phyloP scores from a whole-genome alignment of 2,888 invertebrate species.

The Orthosia gothica region DNA sequence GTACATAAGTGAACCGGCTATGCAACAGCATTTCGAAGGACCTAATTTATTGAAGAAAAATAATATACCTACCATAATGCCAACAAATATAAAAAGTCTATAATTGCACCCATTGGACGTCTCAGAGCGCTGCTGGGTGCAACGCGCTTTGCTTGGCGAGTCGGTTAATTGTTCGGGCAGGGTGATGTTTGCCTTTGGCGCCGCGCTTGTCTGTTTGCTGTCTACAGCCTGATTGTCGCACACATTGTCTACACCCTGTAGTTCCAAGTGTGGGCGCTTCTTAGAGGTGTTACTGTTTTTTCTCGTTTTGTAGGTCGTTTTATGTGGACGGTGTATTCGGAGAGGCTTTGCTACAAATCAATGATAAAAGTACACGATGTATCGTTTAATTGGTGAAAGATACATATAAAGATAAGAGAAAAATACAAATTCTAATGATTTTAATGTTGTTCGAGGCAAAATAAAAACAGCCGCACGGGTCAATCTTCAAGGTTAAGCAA shows the following conservation, averaged over 20 bases:
- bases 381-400: too few relatives aligned
- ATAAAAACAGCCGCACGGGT: too few relatives aligned
- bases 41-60: neutral
- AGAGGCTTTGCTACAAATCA: neutral
- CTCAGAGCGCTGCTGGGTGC: conserved; percentile 46
- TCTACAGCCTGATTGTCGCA: conserved; percentile 76
- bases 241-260: conserved; percentile 71
- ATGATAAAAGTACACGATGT: neutral
- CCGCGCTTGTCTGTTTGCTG: conserved; percentile 80
- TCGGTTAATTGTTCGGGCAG: conserved; percentile 80
- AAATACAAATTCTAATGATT: too few relatives aligned
- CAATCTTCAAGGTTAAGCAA: too few relatives aligned
- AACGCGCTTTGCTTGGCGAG: conserved; percentile 70
- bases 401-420: too few relatives aligned
- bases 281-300: conserved; percentile 32
- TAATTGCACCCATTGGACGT: conserved; percentile 39
- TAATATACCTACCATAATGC: neutral
- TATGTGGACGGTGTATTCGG: neutral
- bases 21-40: neutral
- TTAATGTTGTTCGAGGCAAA: too few relatives aligned
- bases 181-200: conserved; percentile 81
- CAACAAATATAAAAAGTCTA: conserved; percentile 20
- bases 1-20: too few relatives aligned
- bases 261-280: conserved; percentile 31
- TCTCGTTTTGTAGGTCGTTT: conserved; percentile 12